Base-by-base conservation (phyloP, 2,888 invertebrate genomes). In the Volucella inflata region DNA sequence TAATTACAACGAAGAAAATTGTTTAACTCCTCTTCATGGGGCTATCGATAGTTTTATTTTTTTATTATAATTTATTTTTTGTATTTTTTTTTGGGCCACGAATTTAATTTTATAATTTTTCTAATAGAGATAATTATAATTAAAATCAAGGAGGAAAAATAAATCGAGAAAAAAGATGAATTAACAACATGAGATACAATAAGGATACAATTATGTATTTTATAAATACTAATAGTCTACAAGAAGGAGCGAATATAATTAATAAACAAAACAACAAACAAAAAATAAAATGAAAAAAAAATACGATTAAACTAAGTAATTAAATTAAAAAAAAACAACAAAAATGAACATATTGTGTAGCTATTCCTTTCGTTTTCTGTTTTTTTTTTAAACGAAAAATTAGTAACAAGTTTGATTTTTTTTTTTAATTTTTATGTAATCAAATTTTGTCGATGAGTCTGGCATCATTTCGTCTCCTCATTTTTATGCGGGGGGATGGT, bases 401-500 rank as follows among this genome's bases (percentile, higher is more conserved):
- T 76, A 72, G 62, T 75, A 82, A 65, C 64, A 59, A 71, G 21
- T 40, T 17, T 81, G 48, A 8, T 79, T 80, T 76, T 64, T 59
- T 38, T 75, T 36, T 50, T 48, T 21, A 46, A 30, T 50, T 60
- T 60, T 16, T 59, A 17, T 14, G 51, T 10, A 48, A 46, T 75
- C 71, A 57, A 76, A 72, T 78, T 78, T 76, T 76, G 53, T 75
- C 71, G 81, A 72, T 77, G 87, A 75, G 55, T 74, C 62, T 65
- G 55, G 50, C 46, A 68, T 74, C 57, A 38, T 77, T 42, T 59
- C 40, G 53, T 62, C 71, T 84, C 59, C 78, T 87, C 62, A 30
- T 30, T 78, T 81, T 75, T 87, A 78, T 85, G 87, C 87, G 80
- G 65, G 85, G 80, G 80, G 75, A 82, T 84, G 80, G 77, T 80